These are phyloP conservation scores for Typhlomys cinereus DNA, from an alignment of 2,113 vertebrate species.

Conservation along the genomic window DNA sequence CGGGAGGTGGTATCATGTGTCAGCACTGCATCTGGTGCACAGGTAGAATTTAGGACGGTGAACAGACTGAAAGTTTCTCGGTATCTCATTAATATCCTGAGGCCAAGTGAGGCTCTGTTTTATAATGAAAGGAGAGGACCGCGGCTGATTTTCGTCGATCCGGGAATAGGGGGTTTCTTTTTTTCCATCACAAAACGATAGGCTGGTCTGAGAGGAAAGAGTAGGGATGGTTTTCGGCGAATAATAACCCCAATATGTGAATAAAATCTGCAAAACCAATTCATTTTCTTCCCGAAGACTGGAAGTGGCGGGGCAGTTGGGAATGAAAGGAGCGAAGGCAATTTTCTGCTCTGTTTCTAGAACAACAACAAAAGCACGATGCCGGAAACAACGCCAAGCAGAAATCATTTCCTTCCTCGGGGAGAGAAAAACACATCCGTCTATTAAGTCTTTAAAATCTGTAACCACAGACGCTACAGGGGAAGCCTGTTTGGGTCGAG, in stretches of 20 bases:
- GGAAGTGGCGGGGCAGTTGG: conserved; percentile 38
- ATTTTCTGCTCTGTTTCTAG: conserved; percentile 64
- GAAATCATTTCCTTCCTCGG: conserved; percentile 47
- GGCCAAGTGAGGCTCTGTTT: neutral
- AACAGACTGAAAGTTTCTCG: neutral
- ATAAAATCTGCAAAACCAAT: conserved; percentile 41
- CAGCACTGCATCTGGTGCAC: neutral
- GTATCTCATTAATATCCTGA: neutral
- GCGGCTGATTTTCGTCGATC: neutral
- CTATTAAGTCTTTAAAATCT: conserved; percentile 67
- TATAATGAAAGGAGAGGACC: neutral
- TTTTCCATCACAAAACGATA: conserved; percentile 16
- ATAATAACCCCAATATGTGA: conserved; percentile 42
- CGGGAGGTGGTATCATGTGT: neutral
- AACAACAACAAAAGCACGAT: neutral
- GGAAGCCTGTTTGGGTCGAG: conserved; percentile 27
- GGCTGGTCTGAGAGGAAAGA: conserved; percentile 28
- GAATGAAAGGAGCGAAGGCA: neutral
- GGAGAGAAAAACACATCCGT: conserved; percentile 44
- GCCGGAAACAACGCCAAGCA: conserved; percentile 26
- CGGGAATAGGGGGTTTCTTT: neutral
- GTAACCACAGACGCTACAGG: conserved; percentile 42
- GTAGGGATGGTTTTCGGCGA: neutral
- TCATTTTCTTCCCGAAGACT: conserved; percentile 42
- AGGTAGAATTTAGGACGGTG: neutral